These are phyloP conservation scores for Azemiops feae DNA, from an alignment of 2,113 vertebrate genomes.

Conservation along the genomic window DNA sequence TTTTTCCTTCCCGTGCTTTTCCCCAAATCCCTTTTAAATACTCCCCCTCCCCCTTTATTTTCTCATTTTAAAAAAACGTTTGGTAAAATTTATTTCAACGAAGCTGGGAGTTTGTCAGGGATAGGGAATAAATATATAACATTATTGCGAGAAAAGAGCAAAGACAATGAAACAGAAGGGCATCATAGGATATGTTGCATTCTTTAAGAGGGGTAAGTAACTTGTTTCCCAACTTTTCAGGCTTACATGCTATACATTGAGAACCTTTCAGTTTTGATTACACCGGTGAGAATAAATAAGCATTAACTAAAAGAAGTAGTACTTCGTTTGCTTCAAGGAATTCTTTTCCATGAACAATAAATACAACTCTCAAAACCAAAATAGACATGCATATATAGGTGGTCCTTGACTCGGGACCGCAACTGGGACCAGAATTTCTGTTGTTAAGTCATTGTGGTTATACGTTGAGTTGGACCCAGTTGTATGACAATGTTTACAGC, in stretches of 20 bases:
- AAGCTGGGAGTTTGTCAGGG: neutral
- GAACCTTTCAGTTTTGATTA: neutral
- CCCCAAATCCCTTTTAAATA: neutral
- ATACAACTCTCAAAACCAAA: neutral
- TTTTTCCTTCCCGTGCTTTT: neutral
- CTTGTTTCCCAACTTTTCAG: neutral
- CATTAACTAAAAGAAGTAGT: neutral
- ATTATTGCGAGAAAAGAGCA: neutral
- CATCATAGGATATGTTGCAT: neutral
- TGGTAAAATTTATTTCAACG: neutral
- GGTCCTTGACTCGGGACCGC: neutral
- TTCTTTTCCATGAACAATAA: neutral
- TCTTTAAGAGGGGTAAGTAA: neutral
- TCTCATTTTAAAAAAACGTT: neutral
- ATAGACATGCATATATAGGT: neutral
- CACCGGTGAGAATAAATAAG: neutral
- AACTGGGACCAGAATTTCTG: neutral
- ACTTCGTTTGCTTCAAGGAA: neutral
- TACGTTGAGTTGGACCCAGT: neutral
- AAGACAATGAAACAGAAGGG: neutral
- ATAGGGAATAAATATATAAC: neutral
- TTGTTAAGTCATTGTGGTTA: neutral
- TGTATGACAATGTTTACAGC: neutral
- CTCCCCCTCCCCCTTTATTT: neutral
- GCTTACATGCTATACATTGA: neutral